Base-by-base conservation (phyloP, 2,797 vertebrate genomes). In the Fistularia tabacaria region DNA sequence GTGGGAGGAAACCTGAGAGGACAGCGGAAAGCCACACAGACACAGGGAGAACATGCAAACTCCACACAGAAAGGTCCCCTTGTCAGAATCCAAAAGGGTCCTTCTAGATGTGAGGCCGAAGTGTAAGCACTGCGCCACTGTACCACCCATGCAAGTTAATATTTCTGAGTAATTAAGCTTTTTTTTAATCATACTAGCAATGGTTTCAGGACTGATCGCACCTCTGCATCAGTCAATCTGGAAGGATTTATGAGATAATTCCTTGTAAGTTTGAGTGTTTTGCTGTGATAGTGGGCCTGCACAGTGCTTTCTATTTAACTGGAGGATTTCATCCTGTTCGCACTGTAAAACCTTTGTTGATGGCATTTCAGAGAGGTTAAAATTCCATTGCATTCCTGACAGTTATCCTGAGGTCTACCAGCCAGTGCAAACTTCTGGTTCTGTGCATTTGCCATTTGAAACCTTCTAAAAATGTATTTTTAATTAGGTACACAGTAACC, bases 211-310 rank as follows among this genome's bases (percentile, higher is more conserved):
- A 65, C 74, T 74, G 42, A 69, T 77, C 73, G 64, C 55, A 64
- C 66, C 5, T 3, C 25, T 25, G 57, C 80, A 81, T 80, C 64
- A 79, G 73, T 57, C 57, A 41, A 72, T 69, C 14, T 74, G 50
- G 48, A 68, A 44, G 38, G 59, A 71, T 78, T 64, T 75, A 7
- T 37, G 15, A 37, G 41, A 62, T 36, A 53, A 76, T 66, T 65
- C 58, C 59, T 71, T 37, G 49, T 59, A 38, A 46, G 8, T 39
- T 60, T 55, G 50, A 3, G 8, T 40, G 3, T 40, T 40, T 40
- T 40, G 39, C 36, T 25, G 44, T 36, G 54, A 37, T 25, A 55
- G 42, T 39, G 39, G 61, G 65, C 25, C n/a, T 42, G 36, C 37
- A 39, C 49, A 48, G 11, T 36, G 14, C 9, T 49, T 54, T 14